Percentiles rank a stretch among this genome's conserved stretches.
phyloP scores from a whole-genome alignment of 2,888 invertebrate species.

The Hemicrepidius hirtus region DNA sequence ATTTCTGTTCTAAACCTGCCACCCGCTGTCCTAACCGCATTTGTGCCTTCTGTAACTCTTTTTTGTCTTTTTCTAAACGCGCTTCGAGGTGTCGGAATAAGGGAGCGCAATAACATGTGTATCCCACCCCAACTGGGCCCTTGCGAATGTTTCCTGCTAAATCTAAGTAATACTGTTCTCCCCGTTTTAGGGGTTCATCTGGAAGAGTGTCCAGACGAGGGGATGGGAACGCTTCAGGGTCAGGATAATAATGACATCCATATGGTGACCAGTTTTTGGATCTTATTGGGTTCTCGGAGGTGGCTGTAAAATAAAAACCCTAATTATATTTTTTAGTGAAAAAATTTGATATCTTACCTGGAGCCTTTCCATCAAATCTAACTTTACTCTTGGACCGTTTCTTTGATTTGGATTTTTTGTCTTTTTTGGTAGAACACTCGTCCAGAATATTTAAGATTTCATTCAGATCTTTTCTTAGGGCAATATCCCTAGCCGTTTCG shows the following conservation, averaged over 20 bases:
- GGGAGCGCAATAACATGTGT: constrained; percentile 94
- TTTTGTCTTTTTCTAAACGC: constrained; percentile 85
- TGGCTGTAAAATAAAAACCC: background rate
- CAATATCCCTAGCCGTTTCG: constrained; percentile 93
- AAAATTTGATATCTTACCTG: constrained; percentile 30
- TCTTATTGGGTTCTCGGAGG: constrained; percentile 18
- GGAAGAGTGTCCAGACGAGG: constrained; percentile 91
- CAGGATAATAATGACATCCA: constrained; percentile 93
- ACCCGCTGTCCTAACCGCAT: constrained; percentile 88
- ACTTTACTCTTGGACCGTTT: constrained; percentile 70
- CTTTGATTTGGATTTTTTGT: constrained; percentile 73
- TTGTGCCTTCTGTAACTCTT: constrained; percentile 87
- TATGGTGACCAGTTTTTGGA: constrained; percentile 86
- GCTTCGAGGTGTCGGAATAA: constrained; percentile 92
- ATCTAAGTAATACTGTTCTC: constrained; percentile 96
- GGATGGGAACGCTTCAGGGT: constrained; percentile 88
- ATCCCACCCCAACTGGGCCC: constrained; percentile 95
- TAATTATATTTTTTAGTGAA: background rate
- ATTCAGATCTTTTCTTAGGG: constrained; percentile 87
- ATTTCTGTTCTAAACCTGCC: constrained; percentile 83
- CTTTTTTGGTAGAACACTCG: constrained; percentile 72
- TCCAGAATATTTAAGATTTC: constrained; percentile 89
- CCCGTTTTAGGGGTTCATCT: constrained; percentile 87
- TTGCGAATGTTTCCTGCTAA: constrained; percentile 96
- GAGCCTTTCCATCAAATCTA: constrained; percentile 64